These are phyloP conservation scores for Bathynomus jamesi DNA, from an alignment of 1,140 invertebrate species.

Conservation along the genomic window DNA sequence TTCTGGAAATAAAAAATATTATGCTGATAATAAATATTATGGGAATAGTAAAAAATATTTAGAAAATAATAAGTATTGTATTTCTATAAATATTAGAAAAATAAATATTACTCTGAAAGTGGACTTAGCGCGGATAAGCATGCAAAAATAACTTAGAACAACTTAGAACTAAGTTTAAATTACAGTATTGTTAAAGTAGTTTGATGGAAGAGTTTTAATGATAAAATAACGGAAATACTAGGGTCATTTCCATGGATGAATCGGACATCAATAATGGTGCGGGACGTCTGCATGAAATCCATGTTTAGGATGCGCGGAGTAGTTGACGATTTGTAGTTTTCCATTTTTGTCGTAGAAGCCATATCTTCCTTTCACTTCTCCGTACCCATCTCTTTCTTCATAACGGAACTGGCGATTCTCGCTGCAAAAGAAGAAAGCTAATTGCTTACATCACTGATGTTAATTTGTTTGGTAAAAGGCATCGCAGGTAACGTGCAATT, in stretches of 20 bases:
- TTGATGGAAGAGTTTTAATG: too few species aligned
- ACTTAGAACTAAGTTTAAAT: too few species aligned
- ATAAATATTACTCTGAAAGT: too few species aligned
- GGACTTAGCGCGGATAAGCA: too few species aligned
- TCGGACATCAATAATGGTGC: neutral
- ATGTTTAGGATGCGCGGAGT: constrained; percentile 60
- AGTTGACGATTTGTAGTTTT: constrained; percentile 68
- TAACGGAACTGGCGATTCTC: constrained; percentile 71
- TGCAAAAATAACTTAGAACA: too few species aligned
- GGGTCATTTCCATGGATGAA: too few species aligned
- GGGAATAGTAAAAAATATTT: neutral
- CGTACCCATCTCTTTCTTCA: constrained; percentile 67
- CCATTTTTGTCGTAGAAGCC: constrained; percentile 70
- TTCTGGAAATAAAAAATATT: neutral
- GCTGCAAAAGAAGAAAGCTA: constrained; percentile 46
- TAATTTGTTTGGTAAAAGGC: too few species aligned
- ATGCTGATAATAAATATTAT: neutral
- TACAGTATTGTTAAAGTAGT: too few species aligned
- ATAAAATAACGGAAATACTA: too few species aligned
- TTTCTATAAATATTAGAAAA: too few species aligned
- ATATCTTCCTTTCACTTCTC: constrained; percentile 70
- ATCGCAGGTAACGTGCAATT: too few species aligned
- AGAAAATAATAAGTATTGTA: neutral
- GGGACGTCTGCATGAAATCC: constrained; percentile 56
- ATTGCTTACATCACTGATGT: too few species aligned